These are phyloP conservation scores for Tinamus guttatus DNA, from an alignment of 2,113 vertebrate genomes.

Conservation along the genomic window DNA sequence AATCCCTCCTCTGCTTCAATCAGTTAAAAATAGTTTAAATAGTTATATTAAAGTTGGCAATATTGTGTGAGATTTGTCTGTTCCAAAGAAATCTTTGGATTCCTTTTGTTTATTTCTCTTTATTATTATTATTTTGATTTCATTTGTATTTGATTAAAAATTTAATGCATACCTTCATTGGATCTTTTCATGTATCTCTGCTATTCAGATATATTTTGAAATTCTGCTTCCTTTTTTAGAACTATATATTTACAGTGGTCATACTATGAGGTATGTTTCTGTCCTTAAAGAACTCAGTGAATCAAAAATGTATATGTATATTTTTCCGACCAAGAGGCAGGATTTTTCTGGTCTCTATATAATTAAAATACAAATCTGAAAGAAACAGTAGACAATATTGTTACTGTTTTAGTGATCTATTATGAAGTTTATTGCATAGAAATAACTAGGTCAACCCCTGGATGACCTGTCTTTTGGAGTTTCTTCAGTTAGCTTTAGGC, in stretches of 20 bases:
- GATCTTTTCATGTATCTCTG: background rate
- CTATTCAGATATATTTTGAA: background rate
- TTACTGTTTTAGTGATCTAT: background rate
- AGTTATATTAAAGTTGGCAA: background rate
- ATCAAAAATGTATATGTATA: background rate
- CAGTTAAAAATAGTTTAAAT: background rate
- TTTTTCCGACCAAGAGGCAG: background rate
- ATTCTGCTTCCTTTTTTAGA: background rate
- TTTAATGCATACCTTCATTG: too few relatives aligned
- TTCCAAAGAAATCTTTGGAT: background rate
- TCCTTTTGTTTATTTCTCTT: background rate
- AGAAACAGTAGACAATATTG: background rate
- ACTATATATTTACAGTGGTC: background rate
- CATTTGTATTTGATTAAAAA: background rate
- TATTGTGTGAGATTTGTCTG: background rate
- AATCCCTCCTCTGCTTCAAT: too few relatives aligned
- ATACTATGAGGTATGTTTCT: background rate
- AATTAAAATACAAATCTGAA: slow-evolving; percentile 8
- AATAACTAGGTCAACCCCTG: slow-evolving; percentile 77
- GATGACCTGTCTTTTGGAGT: slow-evolving; percentile 74
- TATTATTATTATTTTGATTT: background rate
- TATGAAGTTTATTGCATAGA: slow-evolving; percentile 54
- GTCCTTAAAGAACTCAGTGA: background rate
- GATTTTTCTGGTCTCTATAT: background rate
- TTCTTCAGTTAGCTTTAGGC: slow-evolving; percentile 79